Evolutionary conservation across 1,140 invertebrate genomes (phyloP), one percentile per base, ranked within the genome.

Genomic region (Copidosoma floridanum): DNA sequence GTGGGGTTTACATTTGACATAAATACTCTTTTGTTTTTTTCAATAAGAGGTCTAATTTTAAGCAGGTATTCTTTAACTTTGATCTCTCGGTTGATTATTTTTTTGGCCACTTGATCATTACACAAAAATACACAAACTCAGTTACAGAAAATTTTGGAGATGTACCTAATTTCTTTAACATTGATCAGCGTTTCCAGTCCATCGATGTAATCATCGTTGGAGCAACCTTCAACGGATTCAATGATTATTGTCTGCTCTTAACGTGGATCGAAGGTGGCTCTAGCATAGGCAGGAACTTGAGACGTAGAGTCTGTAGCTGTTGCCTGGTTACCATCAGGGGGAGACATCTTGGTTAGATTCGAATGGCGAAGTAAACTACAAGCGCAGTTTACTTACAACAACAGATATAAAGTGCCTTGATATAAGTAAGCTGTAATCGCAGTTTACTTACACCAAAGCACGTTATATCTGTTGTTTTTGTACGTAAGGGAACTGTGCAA

Each of bases 1-100:
- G 8, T 11, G 14, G 38, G 40, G 14, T 21, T 29, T 4, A 43
- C 38, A 14, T 55, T 55, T 3, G 38, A 55, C 10, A 55, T 43
- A 8, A 55, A 16, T 18, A 55, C 52, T 21, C 52, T 5, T 44
- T 55, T 44, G 11, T 55, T 55, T 32, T 44, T 55, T 55, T 43
- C 52, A n/a, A 27, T 29, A n/a, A 48, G 10, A 2, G 27, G 48
- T 47, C 24, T 26, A 26, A 47, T 47, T 20, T 47, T 27, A 2
- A 47, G 24, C 2, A 47, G n/a, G 20, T 26, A 47, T 47, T 32
- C 6, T 32, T 8, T 32, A 32, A 12, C 6, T 12, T 12, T 32
- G 29, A 32, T 14, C 27, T 27, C 29, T 8, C 29, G 29, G 29
- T 32, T 32, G 12, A 32, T 32, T 32, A 44, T 8, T 40, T 40